Evolutionary conservation across 2,888 invertebrate genomes (phyloP).

Genomic region (Perizoma flavofasciatum): DNA sequence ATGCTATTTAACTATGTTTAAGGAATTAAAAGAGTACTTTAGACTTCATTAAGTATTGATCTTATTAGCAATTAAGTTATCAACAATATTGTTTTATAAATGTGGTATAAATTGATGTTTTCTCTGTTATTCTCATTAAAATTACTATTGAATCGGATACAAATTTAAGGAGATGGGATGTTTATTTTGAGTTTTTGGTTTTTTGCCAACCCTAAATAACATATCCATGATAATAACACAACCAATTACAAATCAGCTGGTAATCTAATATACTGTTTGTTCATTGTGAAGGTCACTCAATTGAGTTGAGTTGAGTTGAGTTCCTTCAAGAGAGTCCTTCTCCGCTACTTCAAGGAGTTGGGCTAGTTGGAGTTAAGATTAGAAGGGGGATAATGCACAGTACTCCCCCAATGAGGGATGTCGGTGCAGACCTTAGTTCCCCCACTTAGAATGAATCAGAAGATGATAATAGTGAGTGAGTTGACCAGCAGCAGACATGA

Average conservation of each 20-base stretch:
- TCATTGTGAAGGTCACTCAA: slow-evolving; percentile 24
- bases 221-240: slow-evolving; percentile 15
- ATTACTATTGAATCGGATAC: background rate
- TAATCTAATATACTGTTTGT: slow-evolving; percentile 26
- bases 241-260: slow-evolving; percentile 29
- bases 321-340: slow-evolving; percentile 2
- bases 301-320: too few relatives aligned
- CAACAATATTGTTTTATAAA: too few relatives aligned
- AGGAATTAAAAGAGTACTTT: slow-evolving; percentile 5
- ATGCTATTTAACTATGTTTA: slow-evolving; percentile 8
- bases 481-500: slow-evolving; percentile 54
- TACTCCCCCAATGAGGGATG: too few relatives aligned
- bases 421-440: too few relatives aligned
- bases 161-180: too few relatives aligned
- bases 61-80: slow-evolving; percentile 1
- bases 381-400: too few relatives aligned
- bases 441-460: too few relatives aligned
- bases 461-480: background rate
- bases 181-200: too few relatives aligned
- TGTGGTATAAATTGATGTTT: too few relatives aligned
- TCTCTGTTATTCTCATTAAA: background rate
- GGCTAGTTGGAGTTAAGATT: too few relatives aligned
- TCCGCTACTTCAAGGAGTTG: too few relatives aligned
- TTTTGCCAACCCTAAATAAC: background rate
- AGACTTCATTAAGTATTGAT: slow-evolving; percentile 1